Percentiles rank a stretch among this genome's conserved stretches.
Conservation (phyloP, 64 coral and sea anemone species). For the Pocillopora verrucosa region DNA sequence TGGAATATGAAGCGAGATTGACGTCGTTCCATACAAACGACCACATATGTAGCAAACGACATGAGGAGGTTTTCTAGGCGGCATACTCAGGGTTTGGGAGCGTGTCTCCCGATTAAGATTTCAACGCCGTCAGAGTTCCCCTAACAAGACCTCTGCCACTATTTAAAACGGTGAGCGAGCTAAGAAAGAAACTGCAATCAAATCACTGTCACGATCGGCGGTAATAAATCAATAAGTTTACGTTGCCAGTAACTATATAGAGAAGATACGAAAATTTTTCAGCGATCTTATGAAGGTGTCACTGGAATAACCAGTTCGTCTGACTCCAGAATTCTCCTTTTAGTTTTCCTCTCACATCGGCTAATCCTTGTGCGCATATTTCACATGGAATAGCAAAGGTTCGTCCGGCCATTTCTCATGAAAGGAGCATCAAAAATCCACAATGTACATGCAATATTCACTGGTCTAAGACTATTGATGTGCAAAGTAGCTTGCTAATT, state of each 20-base stretch:
- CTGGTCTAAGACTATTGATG: background rate
- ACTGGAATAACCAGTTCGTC: no score
- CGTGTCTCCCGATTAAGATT: background rate
- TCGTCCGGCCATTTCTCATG: background rate
- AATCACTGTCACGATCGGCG: background rate
- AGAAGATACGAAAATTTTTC: no score
- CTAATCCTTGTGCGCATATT: background rate
- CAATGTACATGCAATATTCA: slow-evolving; percentile 3
- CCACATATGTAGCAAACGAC: slow-evolving; percentile 98
- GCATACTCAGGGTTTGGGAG: slow-evolving; percentile 33
- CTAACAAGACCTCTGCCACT: background rate
- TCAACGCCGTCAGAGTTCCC: background rate
- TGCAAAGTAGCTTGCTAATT: slow-evolving; percentile 13
- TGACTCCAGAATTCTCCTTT: background rate
- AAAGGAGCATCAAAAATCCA: background rate
- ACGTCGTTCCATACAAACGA: slow-evolving; percentile 87
- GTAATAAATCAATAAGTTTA: background rate
- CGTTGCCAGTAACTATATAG: background rate
- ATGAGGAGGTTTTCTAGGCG: slow-evolving; percentile 70
- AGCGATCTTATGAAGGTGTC: no score
- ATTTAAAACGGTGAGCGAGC: background rate
- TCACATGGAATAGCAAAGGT: background rate
- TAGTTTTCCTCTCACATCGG: background rate
- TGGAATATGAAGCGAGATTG: slow-evolving; percentile 84
- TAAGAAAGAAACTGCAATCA: background rate